phyloP scores from a whole-genome alignment of 2,888 invertebrate species.

The Andricus quercusramuli region DNA sequence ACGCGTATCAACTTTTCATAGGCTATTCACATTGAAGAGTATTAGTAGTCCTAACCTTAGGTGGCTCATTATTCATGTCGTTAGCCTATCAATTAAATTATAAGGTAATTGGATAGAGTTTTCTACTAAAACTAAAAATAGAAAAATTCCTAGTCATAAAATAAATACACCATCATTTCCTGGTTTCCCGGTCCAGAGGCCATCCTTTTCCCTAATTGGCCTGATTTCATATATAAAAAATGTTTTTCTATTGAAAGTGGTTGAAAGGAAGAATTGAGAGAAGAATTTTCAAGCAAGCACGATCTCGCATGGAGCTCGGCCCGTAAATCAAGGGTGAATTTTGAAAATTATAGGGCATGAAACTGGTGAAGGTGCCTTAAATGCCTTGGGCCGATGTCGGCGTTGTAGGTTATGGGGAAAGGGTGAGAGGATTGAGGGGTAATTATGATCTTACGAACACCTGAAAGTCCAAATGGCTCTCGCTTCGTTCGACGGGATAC shows the following conservation, averaged over 20 bases:
- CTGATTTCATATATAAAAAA: background rate
- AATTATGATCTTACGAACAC: slow-evolving; percentile 68
- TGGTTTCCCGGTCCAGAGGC: no score
- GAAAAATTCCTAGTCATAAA: no score
- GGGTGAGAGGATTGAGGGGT: background rate
- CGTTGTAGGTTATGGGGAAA: slow-evolving; percentile 57
- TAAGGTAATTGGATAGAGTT: no score
- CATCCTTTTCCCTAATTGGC: no score
- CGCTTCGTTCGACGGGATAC: slow-evolving; percentile 49
- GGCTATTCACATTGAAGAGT: no score
- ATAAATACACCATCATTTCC: no score
- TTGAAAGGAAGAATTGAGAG: slow-evolving; percentile 26
- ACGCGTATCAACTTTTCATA: no score
- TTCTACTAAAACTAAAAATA: no score
- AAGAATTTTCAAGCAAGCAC: slow-evolving; percentile 41
- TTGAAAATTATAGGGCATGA: slow-evolving; percentile 72
- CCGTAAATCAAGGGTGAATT: slow-evolving; percentile 73
- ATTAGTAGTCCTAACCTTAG: no score
- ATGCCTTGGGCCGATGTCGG: slow-evolving; percentile 59
- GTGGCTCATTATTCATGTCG: no score
- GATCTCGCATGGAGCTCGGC: slow-evolving; percentile 23
- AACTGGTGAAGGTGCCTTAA: slow-evolving; percentile 64
- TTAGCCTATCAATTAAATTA: no score
- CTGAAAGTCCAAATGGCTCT: slow-evolving; percentile 71
- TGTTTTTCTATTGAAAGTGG: background rate